These are phyloP conservation scores for Nyleta sp. DNA, from an alignment of 2,888 invertebrate species.

Conservation along the genomic window DNA sequence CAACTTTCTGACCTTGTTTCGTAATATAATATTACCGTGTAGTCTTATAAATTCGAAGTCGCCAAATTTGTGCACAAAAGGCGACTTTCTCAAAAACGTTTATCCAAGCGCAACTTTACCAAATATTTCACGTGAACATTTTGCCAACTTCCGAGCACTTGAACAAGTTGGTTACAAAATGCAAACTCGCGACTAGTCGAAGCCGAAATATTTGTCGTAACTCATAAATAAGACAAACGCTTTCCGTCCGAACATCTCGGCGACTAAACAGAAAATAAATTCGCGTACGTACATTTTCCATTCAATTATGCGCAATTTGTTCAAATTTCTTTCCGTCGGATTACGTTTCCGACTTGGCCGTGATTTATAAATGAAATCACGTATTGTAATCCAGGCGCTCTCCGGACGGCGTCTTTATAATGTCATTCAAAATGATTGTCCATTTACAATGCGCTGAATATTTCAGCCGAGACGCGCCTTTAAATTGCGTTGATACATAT, in stretches of 20 bases:
- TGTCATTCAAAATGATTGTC: constrained; percentile 52
- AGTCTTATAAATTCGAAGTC: too few relatives aligned
- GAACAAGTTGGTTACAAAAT: too few relatives aligned
- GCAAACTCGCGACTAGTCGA: too few relatives aligned
- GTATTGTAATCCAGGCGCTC: constrained; percentile 33
- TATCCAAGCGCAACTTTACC: too few relatives aligned
- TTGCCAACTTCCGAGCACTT: too few relatives aligned
- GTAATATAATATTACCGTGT: too few relatives aligned
- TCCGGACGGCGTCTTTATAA: constrained; percentile 41
- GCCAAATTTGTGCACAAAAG: too few relatives aligned
- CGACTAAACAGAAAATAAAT: constrained; percentile 29
- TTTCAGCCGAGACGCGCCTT: constrained; percentile 29
- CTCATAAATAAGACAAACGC: constrained; percentile 43
- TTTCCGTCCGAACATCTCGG: constrained; percentile 13
- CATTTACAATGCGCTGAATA: constrained; percentile 48
- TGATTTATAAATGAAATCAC: constrained; percentile 51
- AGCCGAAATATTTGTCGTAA: constrained; percentile 24
- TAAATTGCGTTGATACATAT: constrained; percentile 51
- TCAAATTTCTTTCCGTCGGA: constrained; percentile 35
- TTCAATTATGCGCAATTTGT: constrained; percentile 40
- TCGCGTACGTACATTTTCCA: constrained; percentile 20
- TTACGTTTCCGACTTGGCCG: constrained; percentile 23
- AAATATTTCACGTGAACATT: too few relatives aligned
- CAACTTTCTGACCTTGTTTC: too few relatives aligned
- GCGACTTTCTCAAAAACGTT: too few relatives aligned